Evolutionary conservation across 2,113 vertebrate genomes (phyloP).

Genomic region (Platichthys flesus): DNA sequence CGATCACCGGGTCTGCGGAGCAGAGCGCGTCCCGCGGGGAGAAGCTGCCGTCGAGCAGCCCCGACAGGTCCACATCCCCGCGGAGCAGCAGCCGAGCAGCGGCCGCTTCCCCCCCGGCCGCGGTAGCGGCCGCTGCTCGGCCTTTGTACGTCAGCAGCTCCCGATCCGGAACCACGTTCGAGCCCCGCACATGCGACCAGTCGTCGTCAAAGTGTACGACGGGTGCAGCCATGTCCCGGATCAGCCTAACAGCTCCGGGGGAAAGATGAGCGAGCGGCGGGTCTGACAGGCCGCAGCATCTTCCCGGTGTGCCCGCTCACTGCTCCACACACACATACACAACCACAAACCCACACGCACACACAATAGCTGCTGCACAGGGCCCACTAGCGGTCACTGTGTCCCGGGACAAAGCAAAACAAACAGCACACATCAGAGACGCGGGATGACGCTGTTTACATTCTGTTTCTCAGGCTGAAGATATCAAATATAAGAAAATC

Average conservation of each 20-base stretch:
- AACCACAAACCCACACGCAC: too few relatives aligned
- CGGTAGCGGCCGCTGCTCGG: constrained; percentile 44
- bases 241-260: constrained; percentile 40
- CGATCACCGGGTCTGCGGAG: constrained; percentile 77
- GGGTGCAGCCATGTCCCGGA: constrained; percentile 87
- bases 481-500: too few relatives aligned
- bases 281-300: constrained; percentile 67
- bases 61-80: constrained; percentile 53
- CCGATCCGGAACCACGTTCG: constrained; percentile 69
- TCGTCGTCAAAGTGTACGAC: constrained; percentile 84
- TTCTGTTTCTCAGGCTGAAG: too few relatives aligned
- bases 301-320: constrained; percentile 30
- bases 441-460: too few relatives aligned
- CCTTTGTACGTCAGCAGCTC: constrained; percentile 64
- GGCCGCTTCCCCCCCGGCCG: constrained; percentile 25
- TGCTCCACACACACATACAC: too few relatives aligned
- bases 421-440: too few relatives aligned
- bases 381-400: too few relatives aligned
- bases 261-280: constrained; percentile 15
- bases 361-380: too few relatives aligned
- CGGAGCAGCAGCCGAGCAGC: constrained; percentile 15
- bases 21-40: constrained; percentile 58
- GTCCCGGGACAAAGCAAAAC: too few relatives aligned
- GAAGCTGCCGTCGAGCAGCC: constrained; percentile 67
- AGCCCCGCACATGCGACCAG: constrained; percentile 86